Base-by-base conservation (phyloP, 2,113 vertebrate genomes). In the Bolborhynchus lineola region DNA sequence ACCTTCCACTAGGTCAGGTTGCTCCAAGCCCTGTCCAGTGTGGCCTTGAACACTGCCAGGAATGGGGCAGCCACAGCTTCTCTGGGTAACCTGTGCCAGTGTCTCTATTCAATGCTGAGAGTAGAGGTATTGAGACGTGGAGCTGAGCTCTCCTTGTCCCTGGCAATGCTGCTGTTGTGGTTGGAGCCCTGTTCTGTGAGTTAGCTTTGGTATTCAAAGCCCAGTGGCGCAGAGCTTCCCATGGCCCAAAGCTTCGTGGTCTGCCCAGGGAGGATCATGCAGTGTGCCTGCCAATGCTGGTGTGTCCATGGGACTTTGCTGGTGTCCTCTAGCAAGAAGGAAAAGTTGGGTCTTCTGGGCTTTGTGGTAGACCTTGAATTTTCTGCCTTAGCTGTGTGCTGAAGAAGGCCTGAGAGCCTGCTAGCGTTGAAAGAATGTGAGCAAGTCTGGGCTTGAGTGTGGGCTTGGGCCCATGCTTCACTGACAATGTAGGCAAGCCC, bases 401-500 rank as follows among this genome's bases (percentile, higher is more conserved):
- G 79, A 69, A 63, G 85, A 31, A 7, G 92, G 63, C 29, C 71
- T 18, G 83, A 24, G 83, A 82, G 65, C 52, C 86, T 93, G 62
- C 77, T 87, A 47, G 86, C 24, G 0, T 6, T 70, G 95, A 85
- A 91, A 25, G 94, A 95, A 95, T 92, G 95, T 1, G 26, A 89
- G 93, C 96, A 79, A 93, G 96, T n/a, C 96, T 49, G 84, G 86
- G 81, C 96, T 95, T 8, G 94, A 93, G 86, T 1, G 2, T n/a
- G 37, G 47, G 83, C 92, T 88, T 6, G 39, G 52, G 83, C 72
- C 72, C 0, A 1, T 28, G 88, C 69, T 71, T 70, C 0, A 0
- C 50, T 16, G 39, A 37, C 64, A 42, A 3, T 3, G 42, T 3
- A n/a, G 92, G 77, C 96, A 91, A 95, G 96, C 69, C 91, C 92